Conservation (phyloP, 2,888 invertebrate genomes). For the Dorcus hopei region DNA sequence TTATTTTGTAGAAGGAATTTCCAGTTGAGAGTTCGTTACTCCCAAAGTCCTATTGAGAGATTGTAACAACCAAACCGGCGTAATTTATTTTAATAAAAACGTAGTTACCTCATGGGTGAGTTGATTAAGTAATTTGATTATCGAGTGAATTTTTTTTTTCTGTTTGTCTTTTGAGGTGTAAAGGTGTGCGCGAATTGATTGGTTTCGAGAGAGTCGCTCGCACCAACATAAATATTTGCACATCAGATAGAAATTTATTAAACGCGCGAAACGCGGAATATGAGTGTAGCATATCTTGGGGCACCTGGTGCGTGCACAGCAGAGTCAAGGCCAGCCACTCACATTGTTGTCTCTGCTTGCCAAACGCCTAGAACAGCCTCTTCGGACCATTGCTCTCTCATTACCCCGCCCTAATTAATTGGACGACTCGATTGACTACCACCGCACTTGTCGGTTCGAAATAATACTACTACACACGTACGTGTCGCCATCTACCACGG, state of each 20-base stretch:
- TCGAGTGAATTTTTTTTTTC: too few species aligned
- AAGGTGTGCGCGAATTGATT: too few species aligned
- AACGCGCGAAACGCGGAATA: conserved; percentile 3
- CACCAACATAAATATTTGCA: background rate
- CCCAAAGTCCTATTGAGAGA: too few species aligned
- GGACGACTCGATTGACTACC: conserved; percentile 4
- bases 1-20: too few species aligned
- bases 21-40: too few species aligned
- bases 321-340: conserved; percentile 30
- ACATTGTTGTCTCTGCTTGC: conserved; percentile 28
- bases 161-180: too few species aligned
- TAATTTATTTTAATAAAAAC: too few species aligned
- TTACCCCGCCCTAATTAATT: conserved; percentile 18
- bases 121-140: too few species aligned
- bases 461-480: background rate
- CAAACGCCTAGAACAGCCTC: conserved; percentile 10
- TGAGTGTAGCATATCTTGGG: background rate
- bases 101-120: too few species aligned
- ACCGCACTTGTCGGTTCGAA: background rate
- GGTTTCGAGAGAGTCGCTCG: too few species aligned
- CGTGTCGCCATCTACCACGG: background rate
- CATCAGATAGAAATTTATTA: background rate
- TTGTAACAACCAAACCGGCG: too few species aligned
- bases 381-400: conserved; percentile 16
- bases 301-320: conserved; percentile 5